These are phyloP conservation scores for Zonitis immaculata DNA, from an alignment of 2,888 invertebrate genomes.

Conservation along the genomic window DNA sequence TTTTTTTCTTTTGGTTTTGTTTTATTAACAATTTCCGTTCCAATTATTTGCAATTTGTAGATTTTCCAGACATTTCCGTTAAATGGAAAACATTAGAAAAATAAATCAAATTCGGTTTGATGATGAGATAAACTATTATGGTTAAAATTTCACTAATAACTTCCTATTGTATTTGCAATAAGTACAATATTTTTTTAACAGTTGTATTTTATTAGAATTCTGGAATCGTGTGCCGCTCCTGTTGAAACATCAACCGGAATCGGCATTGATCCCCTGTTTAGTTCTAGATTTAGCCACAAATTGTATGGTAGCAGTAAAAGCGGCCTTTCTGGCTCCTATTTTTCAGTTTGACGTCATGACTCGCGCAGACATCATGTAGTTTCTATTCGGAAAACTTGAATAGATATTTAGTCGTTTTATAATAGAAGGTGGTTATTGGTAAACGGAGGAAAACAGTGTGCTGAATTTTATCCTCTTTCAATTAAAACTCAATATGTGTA, in stretches of 20 bases:
- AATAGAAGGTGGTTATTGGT: constrained; percentile 2
- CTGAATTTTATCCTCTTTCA: no score
- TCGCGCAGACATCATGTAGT: constrained; percentile 38
- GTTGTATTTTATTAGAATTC: no score
- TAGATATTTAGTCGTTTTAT: constrained; percentile 30
- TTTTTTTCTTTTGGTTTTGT: not conserved
- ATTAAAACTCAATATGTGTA: no score
- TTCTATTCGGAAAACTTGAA: constrained; percentile 16
- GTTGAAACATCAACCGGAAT: constrained; percentile 23
- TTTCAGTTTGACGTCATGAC: constrained; percentile 47
- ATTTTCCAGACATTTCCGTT: not conserved
- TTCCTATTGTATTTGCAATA: no score
- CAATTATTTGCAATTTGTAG: not conserved
- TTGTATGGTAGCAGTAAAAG: constrained; percentile 11
- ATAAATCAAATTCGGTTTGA: no score
- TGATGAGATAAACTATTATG: no score
- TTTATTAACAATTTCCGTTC: not conserved
- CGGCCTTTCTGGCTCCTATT: constrained; percentile 18
- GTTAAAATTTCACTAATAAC: no score
- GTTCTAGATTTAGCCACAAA: constrained; percentile 24
- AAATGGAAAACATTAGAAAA: no score
- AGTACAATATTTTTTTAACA: no score
- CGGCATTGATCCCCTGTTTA: constrained; percentile 38
- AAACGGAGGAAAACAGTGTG: no score
- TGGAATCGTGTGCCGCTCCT: constrained; percentile 20